Evolutionary conservation across 2,888 invertebrate genomes (phyloP).

Genomic region (Melanchra persicariae): DNA sequence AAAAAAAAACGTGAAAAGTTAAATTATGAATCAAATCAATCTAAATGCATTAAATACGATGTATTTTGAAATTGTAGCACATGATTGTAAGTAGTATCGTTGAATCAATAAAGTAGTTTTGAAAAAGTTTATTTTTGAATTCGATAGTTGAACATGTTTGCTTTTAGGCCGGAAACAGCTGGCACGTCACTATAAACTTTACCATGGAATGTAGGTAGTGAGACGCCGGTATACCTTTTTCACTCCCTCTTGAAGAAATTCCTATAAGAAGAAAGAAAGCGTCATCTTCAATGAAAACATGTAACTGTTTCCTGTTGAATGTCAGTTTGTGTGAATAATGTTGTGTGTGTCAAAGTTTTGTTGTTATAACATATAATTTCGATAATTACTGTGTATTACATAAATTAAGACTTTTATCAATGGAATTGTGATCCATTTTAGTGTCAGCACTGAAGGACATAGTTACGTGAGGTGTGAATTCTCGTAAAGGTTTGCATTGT

Average conservation of each 20-base stretch:
- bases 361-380: conserved; percentile 84
- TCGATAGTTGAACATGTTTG: background rate
- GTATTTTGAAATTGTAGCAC: too few species aligned
- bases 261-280: conserved; percentile 55
- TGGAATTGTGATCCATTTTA: conserved; percentile 74
- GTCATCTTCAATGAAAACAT: conserved; percentile 54
- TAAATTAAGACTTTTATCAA: conserved; percentile 78
- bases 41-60: too few species aligned
- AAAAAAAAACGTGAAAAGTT: too few species aligned
- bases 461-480: conserved; percentile 66
- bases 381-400: conserved; percentile 74
- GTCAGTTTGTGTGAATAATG: conserved; percentile 81
- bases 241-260: conserved; percentile 55
- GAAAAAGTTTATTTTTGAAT: background rate
- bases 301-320: conserved; percentile 72
- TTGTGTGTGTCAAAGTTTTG: conserved; percentile 88
- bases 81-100: too few species aligned
- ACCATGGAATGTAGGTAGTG: conserved; percentile 40
- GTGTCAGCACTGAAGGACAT: conserved; percentile 61
- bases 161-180: conserved; percentile 72
- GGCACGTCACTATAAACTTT: conserved; percentile 70
- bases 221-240: conserved; percentile 74
- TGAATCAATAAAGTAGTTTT: background rate
- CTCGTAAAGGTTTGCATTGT: conserved; percentile 76
- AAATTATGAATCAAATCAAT: too few species aligned